Evolutionary conservation across 1,140 invertebrate species (phyloP), one percentile per base, ranked within the genome.

Genomic region (Drosophila sp.): DNA sequence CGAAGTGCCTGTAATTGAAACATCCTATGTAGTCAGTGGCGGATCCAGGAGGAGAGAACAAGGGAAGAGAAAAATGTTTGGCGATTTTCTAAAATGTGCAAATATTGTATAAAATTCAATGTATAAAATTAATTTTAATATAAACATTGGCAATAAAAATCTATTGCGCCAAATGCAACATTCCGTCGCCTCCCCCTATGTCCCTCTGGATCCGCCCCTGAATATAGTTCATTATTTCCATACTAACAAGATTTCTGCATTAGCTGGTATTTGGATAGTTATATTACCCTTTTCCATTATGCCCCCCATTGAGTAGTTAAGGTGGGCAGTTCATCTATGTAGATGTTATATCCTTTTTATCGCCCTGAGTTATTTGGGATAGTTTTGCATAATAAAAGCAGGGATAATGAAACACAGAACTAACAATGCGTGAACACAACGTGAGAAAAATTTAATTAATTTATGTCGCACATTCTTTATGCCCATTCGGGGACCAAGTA

Each of bases 371-470:
- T 50, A 50, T 50, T 40, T 32, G 78, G 50, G 61, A 82, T 87
- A 87, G 83, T 87, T 86, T 86, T 82, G 83, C 82, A 87, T 87
- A 86, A 87, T 70, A 33, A 74, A 44, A 17, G 17, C 47, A 41
- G 64, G 71, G 44, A 27, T 50, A 50, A 50, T 50, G 23, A 50
- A 50, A 50, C 44, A 27, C 23, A 27, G 44, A 50, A 8, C 65
- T 64, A 75, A 76, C 76, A 69, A 76, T 68, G 66, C 79, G 70
- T 66, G 71, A 68, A 66, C 41, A 54, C 63, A 64, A 76, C 68
- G 82, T 87, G 84, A 89, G 84, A 87, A 84, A 89, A 89, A 86
- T 69, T 73, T 89, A 89, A 89, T 89, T 89, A 89, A 89, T 89
- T 89, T 89, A 89, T 89, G 84, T 89, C 80, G 72, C 73, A 80